A percentile compares a stretch with the other conserved stretches of the same genome.
These are phyloP conservation scores for Lophotis ruficrista DNA, from an alignment of 2,113 vertebrate species.

Conservation along the genomic window DNA sequence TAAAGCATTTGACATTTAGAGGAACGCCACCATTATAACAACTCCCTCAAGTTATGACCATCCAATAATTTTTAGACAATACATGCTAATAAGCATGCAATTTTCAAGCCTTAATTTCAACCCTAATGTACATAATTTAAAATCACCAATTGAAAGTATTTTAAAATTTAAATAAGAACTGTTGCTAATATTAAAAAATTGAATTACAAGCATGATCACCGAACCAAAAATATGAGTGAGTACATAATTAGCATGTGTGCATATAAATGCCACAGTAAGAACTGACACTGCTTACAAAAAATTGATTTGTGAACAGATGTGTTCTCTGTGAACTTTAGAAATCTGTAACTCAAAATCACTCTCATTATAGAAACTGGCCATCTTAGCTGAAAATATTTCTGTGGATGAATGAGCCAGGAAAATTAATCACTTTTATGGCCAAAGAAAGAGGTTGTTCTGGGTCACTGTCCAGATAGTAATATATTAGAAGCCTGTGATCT, in stretches of 20 bases:
- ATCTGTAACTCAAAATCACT: not conserved
- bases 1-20: slow-evolving; percentile 34
- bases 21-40: not conserved
- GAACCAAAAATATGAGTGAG: slow-evolving; percentile 1
- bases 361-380: not conserved
- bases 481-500: slow-evolving; percentile 32
- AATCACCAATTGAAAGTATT: not conserved
- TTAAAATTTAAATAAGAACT: slow-evolving; percentile 18
- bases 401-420: not conserved
- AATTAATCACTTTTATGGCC: slow-evolving; percentile 30
- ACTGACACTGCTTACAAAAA: not conserved
- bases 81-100: not conserved
- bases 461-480: slow-evolving; percentile 44
- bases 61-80: not conserved
- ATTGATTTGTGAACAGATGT: not conserved
- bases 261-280: not conserved
- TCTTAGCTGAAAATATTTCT: not conserved
- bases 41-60: not conserved
- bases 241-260: not conserved
- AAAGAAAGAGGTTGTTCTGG: slow-evolving; percentile 23
- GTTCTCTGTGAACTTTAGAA: not conserved
- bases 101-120: slow-evolving; percentile 15
- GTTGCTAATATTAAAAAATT: not conserved
- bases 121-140: not conserved
- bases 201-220: not conserved